phyloP scores from a whole-genome alignment of 2,888 invertebrate genomes.

The Lydus trimaculatus region DNA sequence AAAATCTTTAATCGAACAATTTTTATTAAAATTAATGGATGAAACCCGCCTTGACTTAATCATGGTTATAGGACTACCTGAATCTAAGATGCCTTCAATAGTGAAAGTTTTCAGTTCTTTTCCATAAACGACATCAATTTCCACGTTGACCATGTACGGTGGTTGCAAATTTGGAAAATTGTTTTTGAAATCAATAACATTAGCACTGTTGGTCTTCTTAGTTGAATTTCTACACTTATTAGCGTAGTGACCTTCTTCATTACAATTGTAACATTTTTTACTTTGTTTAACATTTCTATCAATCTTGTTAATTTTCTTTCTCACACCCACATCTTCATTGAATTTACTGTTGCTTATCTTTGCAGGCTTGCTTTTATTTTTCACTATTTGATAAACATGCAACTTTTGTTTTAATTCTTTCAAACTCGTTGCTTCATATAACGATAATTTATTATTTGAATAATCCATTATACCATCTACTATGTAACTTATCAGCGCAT shows the following conservation, averaged over 20 bases:
- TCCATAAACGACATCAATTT: not conserved
- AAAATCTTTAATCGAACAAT: not conserved
- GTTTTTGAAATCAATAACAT: not conserved
- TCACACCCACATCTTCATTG: no score
- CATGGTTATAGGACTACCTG: not conserved
- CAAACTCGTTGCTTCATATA: not conserved
- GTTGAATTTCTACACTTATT: not conserved
- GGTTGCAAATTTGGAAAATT: not conserved
- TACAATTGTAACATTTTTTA: slow-evolving; percentile 6
- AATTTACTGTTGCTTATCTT: no score
- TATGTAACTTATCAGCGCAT: not conserved
- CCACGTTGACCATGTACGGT: not conserved
- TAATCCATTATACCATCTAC: not conserved
- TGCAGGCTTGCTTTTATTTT: not conserved
- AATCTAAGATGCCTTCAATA: not conserved
- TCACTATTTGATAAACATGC: not conserved
- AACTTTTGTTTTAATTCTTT: not conserved
- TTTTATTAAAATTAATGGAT: not conserved
- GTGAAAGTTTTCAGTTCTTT: not conserved
- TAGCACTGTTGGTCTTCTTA: not conserved
- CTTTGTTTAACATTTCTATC: not conserved
- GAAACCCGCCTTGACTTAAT: not conserved
- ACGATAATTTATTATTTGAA: not conserved
- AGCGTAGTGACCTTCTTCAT: slow-evolving; percentile 4
- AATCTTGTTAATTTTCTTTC: not conserved